phyloP scores from a whole-genome alignment of 2,797 vertebrate genomes.

The Sebastes jordani region DNA sequence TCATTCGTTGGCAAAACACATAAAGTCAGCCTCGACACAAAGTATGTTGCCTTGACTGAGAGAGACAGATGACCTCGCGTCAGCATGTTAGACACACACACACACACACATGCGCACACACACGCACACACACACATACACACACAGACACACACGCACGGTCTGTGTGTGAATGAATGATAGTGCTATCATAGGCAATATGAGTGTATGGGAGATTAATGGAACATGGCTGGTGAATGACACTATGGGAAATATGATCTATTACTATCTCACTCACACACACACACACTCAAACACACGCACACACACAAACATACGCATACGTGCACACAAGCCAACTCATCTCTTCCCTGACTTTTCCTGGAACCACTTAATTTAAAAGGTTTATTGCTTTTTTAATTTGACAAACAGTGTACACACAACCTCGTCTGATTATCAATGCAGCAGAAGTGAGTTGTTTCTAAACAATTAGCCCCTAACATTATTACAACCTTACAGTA shows the following conservation, averaged over 20 bases:
- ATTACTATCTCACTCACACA: constrained; percentile 27
- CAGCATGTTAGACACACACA: constrained; percentile 1
- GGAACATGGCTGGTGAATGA: constrained; percentile 65
- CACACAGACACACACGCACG: not conserved
- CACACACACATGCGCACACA: not conserved
- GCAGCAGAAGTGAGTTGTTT: not conserved
- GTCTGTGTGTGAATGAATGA: constrained; percentile 36
- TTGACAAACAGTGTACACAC: not conserved
- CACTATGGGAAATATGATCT: constrained; percentile 66
- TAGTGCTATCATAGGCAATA: constrained; percentile 57
- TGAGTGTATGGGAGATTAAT: constrained; percentile 62
- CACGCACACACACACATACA: not conserved
- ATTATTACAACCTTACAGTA: not conserved
- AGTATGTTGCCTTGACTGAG: not conserved
- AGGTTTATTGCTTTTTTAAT: not conserved
- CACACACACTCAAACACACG: not conserved
- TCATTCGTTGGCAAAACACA: not conserved
- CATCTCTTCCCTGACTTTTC: not conserved
- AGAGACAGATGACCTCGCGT: constrained; percentile 32
- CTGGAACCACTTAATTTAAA: not conserved
- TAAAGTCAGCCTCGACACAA: not conserved
- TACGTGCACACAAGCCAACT: not conserved
- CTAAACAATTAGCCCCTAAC: not conserved
- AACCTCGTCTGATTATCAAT: not conserved
- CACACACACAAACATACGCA: not conserved